Evolutionary conservation across 2,113 vertebrate genomes (phyloP), one percentile per base, ranked within the genome.

Genomic region (Pristiophorus japonicus): DNA sequence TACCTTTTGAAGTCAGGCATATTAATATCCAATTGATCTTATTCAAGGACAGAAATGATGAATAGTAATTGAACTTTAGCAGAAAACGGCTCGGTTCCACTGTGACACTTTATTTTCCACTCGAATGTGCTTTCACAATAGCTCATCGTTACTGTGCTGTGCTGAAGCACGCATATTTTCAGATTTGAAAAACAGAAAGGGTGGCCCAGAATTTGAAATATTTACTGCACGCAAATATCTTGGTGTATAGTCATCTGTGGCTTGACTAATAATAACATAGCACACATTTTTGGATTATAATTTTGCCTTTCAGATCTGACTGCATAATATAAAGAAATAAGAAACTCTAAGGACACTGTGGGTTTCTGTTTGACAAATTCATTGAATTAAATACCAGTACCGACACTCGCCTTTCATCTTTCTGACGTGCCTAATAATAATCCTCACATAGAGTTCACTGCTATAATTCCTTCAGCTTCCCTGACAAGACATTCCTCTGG

Each of bases 201-300:
- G 65, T 47, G 42, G 93, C 24, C 38, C 93, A 94, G 93, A 47
- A 45, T 51, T 94, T 94, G 93, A 94, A 45, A 45, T 94, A 94
- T 94, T 94, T 73, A 94, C 45, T 70, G 65, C 66, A 30, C 27
- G 66, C 93, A 94, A 94, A 94, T 94, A 94, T 47, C 66, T 94
- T 24, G 3, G 66, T 45, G 22, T 70, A 70, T 62, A 47, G 93
- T 51, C 45, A 24, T 67, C 65, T 94, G 93, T 51, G 93, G 92
- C 42, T 94, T 27, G 93, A 51, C 65, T 70, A 94, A 94, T 94
- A 70, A 94, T 47, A 94, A 94, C 63, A 90, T 90, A 70, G 93
- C 66, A 34, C 34, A 94, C 42, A 94, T 70, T 94, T 70, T 94
- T 94, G n/a, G 45, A 11, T 70, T 94, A 94, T 94, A 67, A 94